phyloP scores from a whole-genome alignment of 2,888 invertebrate genomes.

The Agrochola litura region DNA sequence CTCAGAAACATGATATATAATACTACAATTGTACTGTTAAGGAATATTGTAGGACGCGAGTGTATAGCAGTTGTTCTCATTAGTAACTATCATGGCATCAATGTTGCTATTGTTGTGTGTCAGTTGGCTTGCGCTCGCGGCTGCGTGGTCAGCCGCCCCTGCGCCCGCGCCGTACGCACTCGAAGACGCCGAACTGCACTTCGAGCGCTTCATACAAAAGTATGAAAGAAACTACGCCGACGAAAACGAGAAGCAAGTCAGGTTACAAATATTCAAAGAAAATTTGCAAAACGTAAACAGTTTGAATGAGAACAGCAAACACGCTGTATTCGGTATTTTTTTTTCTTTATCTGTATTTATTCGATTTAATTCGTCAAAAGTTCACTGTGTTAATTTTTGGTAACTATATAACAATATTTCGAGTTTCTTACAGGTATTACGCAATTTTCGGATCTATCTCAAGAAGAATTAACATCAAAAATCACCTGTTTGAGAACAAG shows the following conservation, averaged over 20 bases:
- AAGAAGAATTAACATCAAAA: slow-evolving; percentile 25
- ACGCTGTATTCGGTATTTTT: slow-evolving; percentile 43
- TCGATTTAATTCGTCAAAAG: not conserved
- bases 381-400: not conserved
- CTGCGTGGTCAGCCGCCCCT: not conserved
- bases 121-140: slow-evolving; percentile 5
- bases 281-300: slow-evolving; percentile 31
- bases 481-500: not conserved
- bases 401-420: not conserved
- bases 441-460: slow-evolving; percentile 37
- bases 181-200: slow-evolving; percentile 41
- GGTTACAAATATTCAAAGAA: slow-evolving; percentile 52
- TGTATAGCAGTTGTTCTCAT: not conserved
- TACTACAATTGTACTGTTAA: not conserved
- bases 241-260: slow-evolving; percentile 42
- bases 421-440: slow-evolving; percentile 44
- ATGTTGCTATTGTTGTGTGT: slow-evolving; percentile 25
- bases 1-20: slow-evolving; percentile 17
- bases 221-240: slow-evolving; percentile 30
- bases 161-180: not conserved
- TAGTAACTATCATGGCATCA: slow-evolving; percentile 11
- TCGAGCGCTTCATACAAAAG: slow-evolving; percentile 46
- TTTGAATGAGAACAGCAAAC: slow-evolving; percentile 18
- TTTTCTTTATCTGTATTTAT: too few species aligned
- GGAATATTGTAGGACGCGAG: not conserved